Percentiles rank a stretch among this genome's conserved stretches.
Evolutionary conservation across 2,797 vertebrate genomes (phyloP).

Genomic region (Notoglanidium macrostoma): DNA sequence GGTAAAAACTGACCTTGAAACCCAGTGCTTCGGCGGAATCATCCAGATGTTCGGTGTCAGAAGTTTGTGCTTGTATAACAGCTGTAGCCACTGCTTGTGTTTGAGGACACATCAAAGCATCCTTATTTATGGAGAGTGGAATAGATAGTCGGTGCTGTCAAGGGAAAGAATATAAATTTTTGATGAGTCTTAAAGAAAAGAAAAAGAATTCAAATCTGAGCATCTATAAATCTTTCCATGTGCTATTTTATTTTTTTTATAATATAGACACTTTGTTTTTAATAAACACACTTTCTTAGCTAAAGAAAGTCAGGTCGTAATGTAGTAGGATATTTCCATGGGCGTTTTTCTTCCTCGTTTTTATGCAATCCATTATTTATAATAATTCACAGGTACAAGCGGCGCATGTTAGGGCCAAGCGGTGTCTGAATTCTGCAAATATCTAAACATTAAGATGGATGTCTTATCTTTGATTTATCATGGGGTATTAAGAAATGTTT

Average conservation of each 20-base stretch:
- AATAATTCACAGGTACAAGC: neutral
- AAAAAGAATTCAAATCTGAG: neutral
- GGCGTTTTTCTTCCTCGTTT: neutral
- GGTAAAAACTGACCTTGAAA: slow-evolving; percentile 2
- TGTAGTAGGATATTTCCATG: neutral
- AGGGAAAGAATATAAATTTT: slow-evolving; percentile 8
- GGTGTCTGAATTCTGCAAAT: neutral
- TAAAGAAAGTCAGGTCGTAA: neutral
- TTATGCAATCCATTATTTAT: neutral
- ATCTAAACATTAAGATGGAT: neutral
- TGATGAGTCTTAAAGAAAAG: neutral
- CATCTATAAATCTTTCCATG: neutral
- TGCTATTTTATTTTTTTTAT: neutral
- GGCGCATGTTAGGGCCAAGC: neutral
- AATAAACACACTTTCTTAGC: neutral
- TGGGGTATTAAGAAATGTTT: neutral
- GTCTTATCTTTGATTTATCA: neutral
- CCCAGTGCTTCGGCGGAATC: slow-evolving; percentile 40
- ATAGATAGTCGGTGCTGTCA: slow-evolving; percentile 8
- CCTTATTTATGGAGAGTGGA: slow-evolving; percentile 28
- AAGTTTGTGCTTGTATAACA: slow-evolving; percentile 1
- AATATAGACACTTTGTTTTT: neutral
- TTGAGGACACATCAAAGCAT: slow-evolving; percentile 36
- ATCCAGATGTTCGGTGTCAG: slow-evolving; percentile 55
- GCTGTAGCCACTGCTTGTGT: slow-evolving; percentile 44